Percentiles rank a stretch among this genome's conserved stretches.
Conservation (phyloP, 1,140 invertebrate genomes). For the Drosophila nikananu region DNA sequence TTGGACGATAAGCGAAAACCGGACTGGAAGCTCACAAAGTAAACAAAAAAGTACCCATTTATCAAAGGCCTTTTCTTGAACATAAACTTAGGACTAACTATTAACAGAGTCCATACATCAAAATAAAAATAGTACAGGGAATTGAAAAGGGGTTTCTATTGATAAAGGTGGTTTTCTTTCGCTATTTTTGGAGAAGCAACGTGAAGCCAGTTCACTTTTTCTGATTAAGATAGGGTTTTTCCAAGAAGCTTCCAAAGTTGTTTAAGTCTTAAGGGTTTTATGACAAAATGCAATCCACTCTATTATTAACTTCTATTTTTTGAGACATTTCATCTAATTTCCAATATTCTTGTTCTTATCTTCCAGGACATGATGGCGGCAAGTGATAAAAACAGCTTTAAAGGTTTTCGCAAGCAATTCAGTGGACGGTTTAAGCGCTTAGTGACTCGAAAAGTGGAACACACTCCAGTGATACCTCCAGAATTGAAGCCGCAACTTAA, state of each 20-base stretch:
- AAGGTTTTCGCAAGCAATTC: conserved; percentile 92
- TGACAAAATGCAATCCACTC: not conserved
- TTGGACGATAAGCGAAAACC: conserved; percentile 7
- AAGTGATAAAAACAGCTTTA: conserved; percentile 91
- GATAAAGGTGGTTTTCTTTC: not conserved
- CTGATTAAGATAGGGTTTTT: conserved; percentile 3
- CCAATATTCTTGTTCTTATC: conserved; percentile 42
- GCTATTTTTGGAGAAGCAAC: not conserved
- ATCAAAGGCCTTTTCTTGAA: conserved; percentile 5
- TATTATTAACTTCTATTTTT: not conserved
- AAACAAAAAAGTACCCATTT: conserved; percentile 5
- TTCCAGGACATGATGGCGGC: conserved; percentile 91
- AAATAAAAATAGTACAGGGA: not conserved
- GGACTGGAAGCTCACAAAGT: conserved; percentile 9
- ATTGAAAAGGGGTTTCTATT: not conserved
- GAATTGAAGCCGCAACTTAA: conserved; percentile 94
- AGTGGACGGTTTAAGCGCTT: conserved; percentile 92
- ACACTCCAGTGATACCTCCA: conserved; percentile 93
- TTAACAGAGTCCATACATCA: conserved; percentile 2
- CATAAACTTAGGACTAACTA: not conserved
- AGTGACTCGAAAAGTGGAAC: conserved; percentile 92
- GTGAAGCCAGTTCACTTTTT: not conserved
- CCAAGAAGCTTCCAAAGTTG: not conserved
- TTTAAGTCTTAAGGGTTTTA: not conserved
- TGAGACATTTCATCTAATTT: not conserved